phyloP scores from a whole-genome alignment of 2,888 invertebrate species.

The Polydrusus tereticollis region DNA sequence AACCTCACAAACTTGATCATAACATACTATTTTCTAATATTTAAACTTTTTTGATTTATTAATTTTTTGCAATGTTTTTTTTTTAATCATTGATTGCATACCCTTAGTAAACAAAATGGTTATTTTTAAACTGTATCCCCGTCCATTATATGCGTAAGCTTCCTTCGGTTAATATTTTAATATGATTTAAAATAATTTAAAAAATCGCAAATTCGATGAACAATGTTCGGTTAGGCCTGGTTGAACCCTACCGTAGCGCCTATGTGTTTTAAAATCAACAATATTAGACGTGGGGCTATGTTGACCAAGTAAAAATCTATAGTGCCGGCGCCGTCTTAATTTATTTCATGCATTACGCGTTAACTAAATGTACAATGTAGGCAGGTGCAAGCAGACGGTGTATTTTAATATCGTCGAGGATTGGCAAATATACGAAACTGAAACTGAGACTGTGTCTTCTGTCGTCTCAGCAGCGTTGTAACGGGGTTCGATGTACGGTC shows the following conservation, averaged over 20 bases:
- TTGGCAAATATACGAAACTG: slow-evolving; percentile 23
- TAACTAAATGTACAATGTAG: slow-evolving; percentile 13
- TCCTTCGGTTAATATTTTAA: no score
- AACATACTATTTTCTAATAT: no score
- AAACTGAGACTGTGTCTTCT: slow-evolving; percentile 29
- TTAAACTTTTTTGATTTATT: no score
- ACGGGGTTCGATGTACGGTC: slow-evolving; percentile 23
- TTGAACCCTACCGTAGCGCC: slow-evolving; percentile 7
- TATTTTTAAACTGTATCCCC: no score
- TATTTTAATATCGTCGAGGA: slow-evolving; percentile 25
- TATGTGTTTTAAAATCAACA: slow-evolving; percentile 8
- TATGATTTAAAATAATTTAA: no score
- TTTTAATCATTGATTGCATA: no score
- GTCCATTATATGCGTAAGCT: no score
- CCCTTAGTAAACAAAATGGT: no score
- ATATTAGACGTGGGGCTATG: slow-evolving; percentile 16
- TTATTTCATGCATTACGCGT: slow-evolving; percentile 28
- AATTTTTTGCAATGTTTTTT: no score
- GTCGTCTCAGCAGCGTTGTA: slow-evolving; percentile 8
- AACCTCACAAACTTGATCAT: no score
- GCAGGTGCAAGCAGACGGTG: slow-evolving; percentile 28
- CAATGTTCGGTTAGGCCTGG: no score
- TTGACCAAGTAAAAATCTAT: slow-evolving; percentile 33
- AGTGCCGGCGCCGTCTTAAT: slow-evolving; percentile 36
- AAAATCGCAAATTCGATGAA: no score